These are phyloP conservation scores for Desoria tigrina DNA, from an alignment of 2,888 invertebrate genomes.

Conservation along the genomic window DNA sequence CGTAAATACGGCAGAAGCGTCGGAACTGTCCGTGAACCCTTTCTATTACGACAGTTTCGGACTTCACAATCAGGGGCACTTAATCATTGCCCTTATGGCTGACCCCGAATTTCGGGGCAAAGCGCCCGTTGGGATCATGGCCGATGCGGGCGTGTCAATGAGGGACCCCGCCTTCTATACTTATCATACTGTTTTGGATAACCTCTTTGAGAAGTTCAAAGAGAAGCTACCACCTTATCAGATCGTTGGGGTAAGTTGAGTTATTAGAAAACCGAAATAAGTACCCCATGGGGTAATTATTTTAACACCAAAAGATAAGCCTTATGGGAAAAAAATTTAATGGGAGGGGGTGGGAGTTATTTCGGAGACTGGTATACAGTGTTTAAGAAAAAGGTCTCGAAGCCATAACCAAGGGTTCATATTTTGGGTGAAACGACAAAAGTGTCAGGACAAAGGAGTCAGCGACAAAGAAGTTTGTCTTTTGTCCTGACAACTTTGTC, in stretches of 20 bases:
- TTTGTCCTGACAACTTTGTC: no score
- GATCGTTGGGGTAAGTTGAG: conserved; percentile 23
- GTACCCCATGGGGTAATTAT: background rate
- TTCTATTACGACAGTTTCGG: conserved; percentile 21
- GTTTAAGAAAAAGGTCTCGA: no score
- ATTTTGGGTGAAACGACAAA: no score
- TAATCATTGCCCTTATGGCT: conserved; percentile 26
- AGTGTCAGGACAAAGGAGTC: no score
- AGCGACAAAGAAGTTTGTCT: no score
- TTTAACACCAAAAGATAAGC: no score
- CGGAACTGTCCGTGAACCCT: conserved; percentile 31
- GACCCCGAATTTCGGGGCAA: conserved; percentile 28
- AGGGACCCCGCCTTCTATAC: conserved; percentile 35
- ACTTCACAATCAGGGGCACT: conserved; percentile 34
- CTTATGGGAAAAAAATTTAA: no score
- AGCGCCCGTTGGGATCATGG: conserved; percentile 27
- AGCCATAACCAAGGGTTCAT: no score
- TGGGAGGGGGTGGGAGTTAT: no score
- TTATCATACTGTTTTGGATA: conserved; percentile 54
- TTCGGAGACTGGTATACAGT: no score
- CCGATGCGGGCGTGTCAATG: conserved; percentile 23
- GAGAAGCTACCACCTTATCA: conserved; percentile 67
- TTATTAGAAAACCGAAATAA: background rate
- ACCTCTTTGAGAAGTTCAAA: conserved; percentile 75
- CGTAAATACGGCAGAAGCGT: conserved; percentile 31